phyloP scores from a whole-genome alignment of 1,140 invertebrate species.

The Drosophila watanabei region DNA sequence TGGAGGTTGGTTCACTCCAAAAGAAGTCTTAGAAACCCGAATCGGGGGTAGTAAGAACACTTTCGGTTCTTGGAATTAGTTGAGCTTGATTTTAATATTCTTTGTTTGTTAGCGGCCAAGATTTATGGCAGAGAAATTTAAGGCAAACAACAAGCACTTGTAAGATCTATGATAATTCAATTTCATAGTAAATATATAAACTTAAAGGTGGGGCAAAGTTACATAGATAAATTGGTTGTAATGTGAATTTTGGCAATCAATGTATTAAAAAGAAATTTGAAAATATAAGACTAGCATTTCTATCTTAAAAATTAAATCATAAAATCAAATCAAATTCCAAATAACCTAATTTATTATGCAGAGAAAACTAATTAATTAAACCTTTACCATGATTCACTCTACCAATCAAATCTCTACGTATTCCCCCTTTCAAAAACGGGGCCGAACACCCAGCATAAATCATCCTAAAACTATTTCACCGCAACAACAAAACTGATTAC shows the following conservation, averaged over 20 bases:
- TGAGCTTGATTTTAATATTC: slow-evolving; percentile 25
- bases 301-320: neutral
- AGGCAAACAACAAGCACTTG: slow-evolving; percentile 7
- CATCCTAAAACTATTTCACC: slow-evolving; percentile 47
- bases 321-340: neutral
- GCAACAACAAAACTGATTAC: slow-evolving; percentile 42
- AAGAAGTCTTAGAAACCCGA: slow-evolving; percentile 9
- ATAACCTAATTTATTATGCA: neutral
- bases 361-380: neutral
- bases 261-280: neutral
- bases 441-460: slow-evolving; percentile 28
- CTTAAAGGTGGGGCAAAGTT: neutral
- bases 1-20: slow-evolving; percentile 24
- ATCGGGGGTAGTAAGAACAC: slow-evolving; percentile 42
- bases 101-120: neutral
- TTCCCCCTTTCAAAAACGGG: slow-evolving; percentile 27
- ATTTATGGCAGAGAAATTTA: slow-evolving; percentile 14
- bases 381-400: slow-evolving; percentile 18
- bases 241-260: neutral
- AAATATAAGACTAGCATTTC: neutral
- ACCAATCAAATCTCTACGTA: slow-evolving; percentile 15
- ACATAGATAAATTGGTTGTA: neutral
- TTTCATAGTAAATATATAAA: slow-evolving; percentile 18
- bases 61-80: slow-evolving; percentile 45
- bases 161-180: slow-evolving; percentile 14